phyloP scores from a whole-genome alignment of 2,113 vertebrate genomes.

The Coturnix japonica region DNA sequence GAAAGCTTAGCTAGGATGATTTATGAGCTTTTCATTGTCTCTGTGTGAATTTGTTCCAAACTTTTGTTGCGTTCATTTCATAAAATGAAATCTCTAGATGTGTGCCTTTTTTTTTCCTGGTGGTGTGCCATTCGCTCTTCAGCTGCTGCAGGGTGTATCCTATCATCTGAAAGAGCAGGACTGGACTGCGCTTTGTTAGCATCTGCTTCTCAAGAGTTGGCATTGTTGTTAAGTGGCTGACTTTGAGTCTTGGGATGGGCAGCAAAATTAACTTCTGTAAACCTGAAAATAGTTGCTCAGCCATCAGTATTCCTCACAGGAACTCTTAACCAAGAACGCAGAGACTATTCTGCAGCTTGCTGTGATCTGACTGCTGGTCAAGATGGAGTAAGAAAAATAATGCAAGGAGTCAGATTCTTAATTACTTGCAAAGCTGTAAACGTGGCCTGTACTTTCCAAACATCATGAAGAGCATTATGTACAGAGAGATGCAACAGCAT shows the following conservation, averaged over 20 bases:
- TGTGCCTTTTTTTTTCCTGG: background rate
- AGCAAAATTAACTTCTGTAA: background rate
- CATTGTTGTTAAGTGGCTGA: background rate
- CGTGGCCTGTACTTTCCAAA: background rate
- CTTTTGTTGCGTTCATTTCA: background rate
- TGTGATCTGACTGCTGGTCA: slow-evolving; percentile 31
- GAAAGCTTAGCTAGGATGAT: background rate
- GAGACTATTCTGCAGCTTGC: slow-evolving; percentile 50
- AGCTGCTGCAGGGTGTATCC: background rate
- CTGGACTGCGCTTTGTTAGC: background rate
- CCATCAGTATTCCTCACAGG: background rate
- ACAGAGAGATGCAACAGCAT: background rate
- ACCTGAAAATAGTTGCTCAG: background rate
- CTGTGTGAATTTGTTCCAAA: background rate
- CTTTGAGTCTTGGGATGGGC: background rate
- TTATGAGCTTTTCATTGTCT: background rate
- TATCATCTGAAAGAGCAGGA: background rate
- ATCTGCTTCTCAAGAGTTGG: background rate
- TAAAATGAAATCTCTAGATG: background rate
- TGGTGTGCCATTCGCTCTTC: background rate
- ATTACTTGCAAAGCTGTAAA: slow-evolving; percentile 1
- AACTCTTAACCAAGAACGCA: slow-evolving; percentile 34
- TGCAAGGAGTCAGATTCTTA: background rate
- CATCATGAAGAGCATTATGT: background rate
- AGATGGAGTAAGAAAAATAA: slow-evolving; percentile 37